phyloP scores from a whole-genome alignment of 2,888 invertebrate genomes.

The Nebria salina region DNA sequence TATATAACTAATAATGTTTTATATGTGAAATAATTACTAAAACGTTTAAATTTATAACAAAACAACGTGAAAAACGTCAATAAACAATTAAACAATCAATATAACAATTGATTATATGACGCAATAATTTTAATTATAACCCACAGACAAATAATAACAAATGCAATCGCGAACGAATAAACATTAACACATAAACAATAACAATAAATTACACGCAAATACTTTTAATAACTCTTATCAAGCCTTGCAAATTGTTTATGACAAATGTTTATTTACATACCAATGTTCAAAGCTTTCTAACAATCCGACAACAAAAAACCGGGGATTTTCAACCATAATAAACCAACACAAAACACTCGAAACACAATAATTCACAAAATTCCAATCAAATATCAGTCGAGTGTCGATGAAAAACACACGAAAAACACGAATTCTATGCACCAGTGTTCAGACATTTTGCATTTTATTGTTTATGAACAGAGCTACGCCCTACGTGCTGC shows the following conservation, averaged over 20 bases:
- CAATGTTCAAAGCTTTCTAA: not conserved
- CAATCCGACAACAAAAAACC: not conserved
- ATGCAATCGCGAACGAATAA: not conserved
- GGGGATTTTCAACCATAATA: not conserved
- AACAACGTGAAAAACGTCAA: too few species aligned
- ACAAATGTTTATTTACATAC: not conserved
- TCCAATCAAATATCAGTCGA: not conserved
- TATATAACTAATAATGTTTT: not conserved
- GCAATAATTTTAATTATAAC: not conserved
- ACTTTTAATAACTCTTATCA: not conserved
- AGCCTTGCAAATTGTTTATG: not conserved
- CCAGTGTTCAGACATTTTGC: constrained; percentile 32
- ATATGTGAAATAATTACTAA: too few species aligned
- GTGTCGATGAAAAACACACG: not conserved
- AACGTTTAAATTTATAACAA: not conserved
- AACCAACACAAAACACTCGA: not conserved
- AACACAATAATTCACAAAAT: not conserved
- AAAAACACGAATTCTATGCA: constrained; percentile 4
- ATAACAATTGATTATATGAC: not conserved
- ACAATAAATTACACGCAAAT: not conserved
- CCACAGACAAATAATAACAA: not conserved
- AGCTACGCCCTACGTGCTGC: constrained; percentile 6
- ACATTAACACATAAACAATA: not conserved
- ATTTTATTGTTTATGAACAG: constrained; percentile 27
- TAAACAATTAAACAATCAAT: too few species aligned